Base-by-base conservation (phyloP, 2,797 vertebrate species). In the Danio aesculapii region DNA sequence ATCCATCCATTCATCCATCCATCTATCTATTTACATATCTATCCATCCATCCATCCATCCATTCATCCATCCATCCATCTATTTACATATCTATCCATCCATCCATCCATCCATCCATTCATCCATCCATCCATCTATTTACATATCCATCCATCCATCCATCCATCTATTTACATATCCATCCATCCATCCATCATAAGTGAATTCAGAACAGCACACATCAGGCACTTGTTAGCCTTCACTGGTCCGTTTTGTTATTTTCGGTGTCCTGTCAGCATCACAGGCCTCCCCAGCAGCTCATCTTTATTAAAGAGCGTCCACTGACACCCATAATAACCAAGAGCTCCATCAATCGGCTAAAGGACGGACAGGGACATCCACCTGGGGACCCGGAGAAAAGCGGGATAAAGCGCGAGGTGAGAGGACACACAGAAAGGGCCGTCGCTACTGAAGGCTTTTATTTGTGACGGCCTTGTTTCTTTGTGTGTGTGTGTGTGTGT, bases 401-500 rank as follows among this genome's bases (percentile, higher is more conserved):
- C 41, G 3, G 62, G 41, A 67, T 71, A 73, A 77, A 81, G 59
- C 7, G 10, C 44, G 74, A 77, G 77, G 46, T 50, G 72, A 50
- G 53, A 81, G 76, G 67, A 81, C 63, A 80, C 63, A 85, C 75
- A 69, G 77, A 61, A 71, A 64, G 71, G 75, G 62, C 72, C 17
- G 44, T 61, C 68, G 69, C 69, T 58, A 55, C 74, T 70, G 47
- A 77, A 81, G 55, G 63, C 81, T 85, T 84, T 85, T 79, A 76
- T 87, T 82, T 78, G 41, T 75, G 76, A 67, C 46, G 57, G 72
- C 44, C 52, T 63, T 80, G 75, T 86, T 85, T 81, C 41, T 76
- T 69, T 77, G 55, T 82, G 50, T 76, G 84, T 91, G 84, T 52
- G 83, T 83, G 84, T 86, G 87, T 87, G 89, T 90, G 84, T 87